Percentiles rank a stretch among this genome's conserved stretches.
These are phyloP conservation scores for Argyresthia albistria DNA, from an alignment of 2,888 invertebrate species.

Conservation along the genomic window DNA sequence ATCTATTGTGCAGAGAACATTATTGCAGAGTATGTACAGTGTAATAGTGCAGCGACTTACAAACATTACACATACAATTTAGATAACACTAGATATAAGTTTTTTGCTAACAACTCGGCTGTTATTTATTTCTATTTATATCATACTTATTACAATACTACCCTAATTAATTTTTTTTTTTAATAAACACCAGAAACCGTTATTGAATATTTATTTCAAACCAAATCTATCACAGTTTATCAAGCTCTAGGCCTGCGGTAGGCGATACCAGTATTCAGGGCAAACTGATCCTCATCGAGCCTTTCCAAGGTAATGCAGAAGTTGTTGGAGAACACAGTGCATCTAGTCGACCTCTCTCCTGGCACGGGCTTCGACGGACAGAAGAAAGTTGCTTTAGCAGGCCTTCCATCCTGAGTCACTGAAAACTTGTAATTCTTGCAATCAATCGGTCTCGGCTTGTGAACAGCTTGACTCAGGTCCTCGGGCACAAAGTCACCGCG, in stretches of 20 bases:
- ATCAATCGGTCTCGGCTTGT: conserved; percentile 34
- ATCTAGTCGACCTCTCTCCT: conserved; percentile 37
- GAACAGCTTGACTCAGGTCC: conserved; percentile 10
- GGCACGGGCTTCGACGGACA: conserved; percentile 44
- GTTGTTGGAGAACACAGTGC: conserved; percentile 58
- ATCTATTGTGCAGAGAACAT: background rate
- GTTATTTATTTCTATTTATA: too few relatives aligned
- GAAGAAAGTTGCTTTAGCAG: conserved; percentile 46
- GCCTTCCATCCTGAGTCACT: conserved; percentile 40
- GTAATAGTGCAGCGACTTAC: too few relatives aligned
- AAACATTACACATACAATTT: too few relatives aligned
- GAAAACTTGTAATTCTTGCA: conserved; percentile 60
- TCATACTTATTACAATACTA: too few relatives aligned
- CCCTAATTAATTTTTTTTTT: too few relatives aligned
- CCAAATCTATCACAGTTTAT: background rate
- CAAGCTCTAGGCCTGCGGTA: conserved; percentile 32
- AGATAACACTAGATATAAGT: too few relatives aligned
- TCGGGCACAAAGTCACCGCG: conserved; percentile 12
- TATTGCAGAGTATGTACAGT: too few relatives aligned
- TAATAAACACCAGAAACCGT: too few relatives aligned
- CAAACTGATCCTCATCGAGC: conserved; percentile 46
- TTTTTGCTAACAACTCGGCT: too few relatives aligned
- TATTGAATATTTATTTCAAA: too few relatives aligned
- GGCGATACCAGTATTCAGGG: conserved; percentile 29
- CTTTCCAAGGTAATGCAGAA: conserved; percentile 54